These are phyloP conservation scores for Philereme vetulata DNA, from an alignment of 2,888 invertebrate genomes.

Conservation along the genomic window DNA sequence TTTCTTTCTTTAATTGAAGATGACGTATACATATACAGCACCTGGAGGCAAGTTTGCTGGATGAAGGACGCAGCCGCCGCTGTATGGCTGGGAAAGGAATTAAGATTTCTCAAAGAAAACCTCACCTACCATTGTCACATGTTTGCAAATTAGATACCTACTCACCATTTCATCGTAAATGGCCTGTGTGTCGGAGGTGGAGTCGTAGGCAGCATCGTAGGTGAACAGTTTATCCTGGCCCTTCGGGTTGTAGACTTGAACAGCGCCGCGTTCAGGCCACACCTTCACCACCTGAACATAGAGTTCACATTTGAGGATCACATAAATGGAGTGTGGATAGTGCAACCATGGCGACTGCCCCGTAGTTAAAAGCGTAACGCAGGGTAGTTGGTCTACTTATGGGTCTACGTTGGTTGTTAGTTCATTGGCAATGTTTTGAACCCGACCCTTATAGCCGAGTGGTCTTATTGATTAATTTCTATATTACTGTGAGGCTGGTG, in stretches of 20 bases:
- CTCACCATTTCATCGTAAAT: constrained; percentile 96
- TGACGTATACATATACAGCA: too few relatives aligned
- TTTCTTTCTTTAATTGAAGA: too few relatives aligned
- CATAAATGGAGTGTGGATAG: background rate
- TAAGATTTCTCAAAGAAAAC: too few relatives aligned
- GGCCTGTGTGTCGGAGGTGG: constrained; percentile 93
- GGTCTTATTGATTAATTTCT: too few relatives aligned
- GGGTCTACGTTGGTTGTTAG: constrained; percentile 4
- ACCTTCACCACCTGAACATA: constrained; percentile 89
- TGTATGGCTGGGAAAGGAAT: too few relatives aligned
- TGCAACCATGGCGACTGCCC: background rate
- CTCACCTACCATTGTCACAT: too few relatives aligned
- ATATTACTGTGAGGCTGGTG: background rate
- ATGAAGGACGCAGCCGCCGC: too few relatives aligned
- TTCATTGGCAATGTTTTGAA: background rate
- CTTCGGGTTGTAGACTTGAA: constrained; percentile 95
- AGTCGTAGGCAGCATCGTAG: constrained; percentile 98
- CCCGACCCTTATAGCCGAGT: background rate
- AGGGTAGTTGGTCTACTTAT: constrained; percentile 13
- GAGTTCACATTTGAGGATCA: constrained; percentile 10
- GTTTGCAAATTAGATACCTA: too few relatives aligned
- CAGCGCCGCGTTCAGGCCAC: constrained; percentile 92
- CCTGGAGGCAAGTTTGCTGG: too few relatives aligned
- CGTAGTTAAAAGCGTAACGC: constrained; percentile 22
- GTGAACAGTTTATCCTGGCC: constrained; percentile 96